Percentiles rank a stretch among this genome's conserved stretches.
These are phyloP conservation scores for Chloroceryle aenea DNA, from an alignment of 2,113 vertebrate genomes.

Conservation along the genomic window DNA sequence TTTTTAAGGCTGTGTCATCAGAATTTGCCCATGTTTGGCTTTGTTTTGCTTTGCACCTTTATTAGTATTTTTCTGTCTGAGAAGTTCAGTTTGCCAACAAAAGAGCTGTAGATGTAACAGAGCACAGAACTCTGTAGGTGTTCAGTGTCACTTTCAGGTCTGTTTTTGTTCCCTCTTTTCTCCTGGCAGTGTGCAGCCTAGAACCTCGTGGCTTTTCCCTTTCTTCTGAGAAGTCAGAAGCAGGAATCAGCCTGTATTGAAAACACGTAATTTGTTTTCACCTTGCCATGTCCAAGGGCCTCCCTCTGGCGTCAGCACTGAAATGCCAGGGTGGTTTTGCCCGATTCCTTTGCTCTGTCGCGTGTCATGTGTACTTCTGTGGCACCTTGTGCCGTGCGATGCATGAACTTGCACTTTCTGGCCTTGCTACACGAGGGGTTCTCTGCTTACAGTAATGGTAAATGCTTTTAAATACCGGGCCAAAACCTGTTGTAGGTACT, in stretches of 20 bases:
- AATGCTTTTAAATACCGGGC: neutral
- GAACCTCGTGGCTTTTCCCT: neutral
- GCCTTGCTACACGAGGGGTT: neutral
- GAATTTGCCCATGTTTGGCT: neutral
- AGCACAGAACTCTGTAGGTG: neutral
- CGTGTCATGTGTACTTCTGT: rapidly evolving
- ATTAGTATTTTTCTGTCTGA: neutral
- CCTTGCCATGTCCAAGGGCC: neutral
- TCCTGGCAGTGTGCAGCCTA: neutral
- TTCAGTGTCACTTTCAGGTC: neutral
- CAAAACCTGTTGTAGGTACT: neutral
- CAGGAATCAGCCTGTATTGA: neutral
- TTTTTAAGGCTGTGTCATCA: neutral
- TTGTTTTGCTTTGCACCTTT: neutral
- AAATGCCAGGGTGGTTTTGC: neutral
- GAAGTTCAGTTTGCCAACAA: neutral
- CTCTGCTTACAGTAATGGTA: neutral
- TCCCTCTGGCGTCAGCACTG: neutral
- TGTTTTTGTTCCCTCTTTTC: neutral
- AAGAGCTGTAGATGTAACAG: neutral
- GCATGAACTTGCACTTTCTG: neutral
- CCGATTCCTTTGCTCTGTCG: rapidly evolving
- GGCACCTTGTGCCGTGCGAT: neutral
- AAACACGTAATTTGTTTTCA: neutral
- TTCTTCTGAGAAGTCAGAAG: neutral